phyloP scores from a whole-genome alignment of 2,797 vertebrate genomes.

The Lerista edwardsae region DNA sequence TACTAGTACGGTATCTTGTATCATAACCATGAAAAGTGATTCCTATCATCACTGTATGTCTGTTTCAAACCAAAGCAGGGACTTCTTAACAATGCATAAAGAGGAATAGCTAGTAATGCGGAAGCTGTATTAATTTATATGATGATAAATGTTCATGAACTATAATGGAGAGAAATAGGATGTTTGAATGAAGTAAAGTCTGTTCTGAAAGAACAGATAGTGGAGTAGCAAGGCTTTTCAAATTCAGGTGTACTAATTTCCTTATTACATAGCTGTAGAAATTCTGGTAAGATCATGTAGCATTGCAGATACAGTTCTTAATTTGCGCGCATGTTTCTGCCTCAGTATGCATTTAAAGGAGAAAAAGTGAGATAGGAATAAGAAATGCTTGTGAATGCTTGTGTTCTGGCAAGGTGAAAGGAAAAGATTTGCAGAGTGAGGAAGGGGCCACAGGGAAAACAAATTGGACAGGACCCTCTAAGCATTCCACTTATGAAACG shows the following conservation, averaged over 20 bases:
- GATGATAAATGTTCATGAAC: background rate
- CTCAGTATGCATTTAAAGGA: background rate
- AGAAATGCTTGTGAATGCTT: background rate
- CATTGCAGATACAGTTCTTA: background rate
- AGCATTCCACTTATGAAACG: background rate
- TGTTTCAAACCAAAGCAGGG: background rate
- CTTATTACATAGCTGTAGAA: background rate
- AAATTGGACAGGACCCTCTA: background rate
- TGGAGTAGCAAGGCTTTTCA: background rate
- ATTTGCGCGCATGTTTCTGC: background rate
- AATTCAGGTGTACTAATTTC: background rate
- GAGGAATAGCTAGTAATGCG: background rate
- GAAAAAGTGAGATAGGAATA: background rate
- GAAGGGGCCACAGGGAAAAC: background rate
- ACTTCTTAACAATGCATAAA: background rate
- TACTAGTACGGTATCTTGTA: background rate
- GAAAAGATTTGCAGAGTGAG: background rate
- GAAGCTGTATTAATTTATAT: background rate
- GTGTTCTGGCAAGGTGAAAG: background rate
- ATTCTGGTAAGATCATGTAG: background rate
- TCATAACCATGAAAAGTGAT: background rate
- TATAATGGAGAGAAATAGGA: background rate
- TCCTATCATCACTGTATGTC: background rate
- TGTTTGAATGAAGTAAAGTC: background rate
- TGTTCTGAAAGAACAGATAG: background rate